Evolutionary conservation across 2,888 invertebrate genomes (phyloP), one percentile per base, ranked within the genome.

Genomic region (Uloborus plumipes): DNA sequence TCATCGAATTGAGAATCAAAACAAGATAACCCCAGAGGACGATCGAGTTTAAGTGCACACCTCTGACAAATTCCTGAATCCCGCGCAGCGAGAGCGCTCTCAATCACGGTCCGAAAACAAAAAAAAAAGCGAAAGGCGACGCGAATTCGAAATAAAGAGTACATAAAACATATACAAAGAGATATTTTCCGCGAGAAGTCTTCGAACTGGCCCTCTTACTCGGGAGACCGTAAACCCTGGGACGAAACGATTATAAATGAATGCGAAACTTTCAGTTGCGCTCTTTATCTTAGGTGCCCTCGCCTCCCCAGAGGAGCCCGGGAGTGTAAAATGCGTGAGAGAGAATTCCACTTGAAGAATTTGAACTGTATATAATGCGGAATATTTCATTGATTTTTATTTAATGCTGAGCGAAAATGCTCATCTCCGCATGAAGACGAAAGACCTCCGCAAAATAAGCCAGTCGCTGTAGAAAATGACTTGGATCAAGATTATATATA

Each of bases 161-260:
- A 62, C 65, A 78, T 71, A 78, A 78, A 71, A 71, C 78, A 78
- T 78, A 78, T 71, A 78, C 78, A 78, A 78, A 71, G 61, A 55
- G 55, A 78, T 78, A 78, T 71, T 78, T 65, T 53, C 64, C n/a
- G 51, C 39, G 65, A 62, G 78, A 70, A 71, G 64, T 78, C 71
- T 78, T 77, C 64, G n/a, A 65, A 66, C 71, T 70, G 71, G 78
- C 78, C 71, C 65, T 71, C 78, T 58, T 78, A 78, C 78, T 78
- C 71, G 16, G n/a, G 78, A 78, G 78, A 78, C 78, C 71, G 49
- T 65, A 78, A 77, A 78, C 71, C 65, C 58, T 51, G n/a, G 20
- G 67, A 64, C 69, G 51, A 80, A 80, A 80, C 73, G 80, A 80
- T 80, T 80, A 80, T 74, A 80, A 80, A 80, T 80, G 80, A 74